Evolutionary conservation across 2,888 invertebrate genomes (phyloP).

Genomic region (Hermodice carunculata): DNA sequence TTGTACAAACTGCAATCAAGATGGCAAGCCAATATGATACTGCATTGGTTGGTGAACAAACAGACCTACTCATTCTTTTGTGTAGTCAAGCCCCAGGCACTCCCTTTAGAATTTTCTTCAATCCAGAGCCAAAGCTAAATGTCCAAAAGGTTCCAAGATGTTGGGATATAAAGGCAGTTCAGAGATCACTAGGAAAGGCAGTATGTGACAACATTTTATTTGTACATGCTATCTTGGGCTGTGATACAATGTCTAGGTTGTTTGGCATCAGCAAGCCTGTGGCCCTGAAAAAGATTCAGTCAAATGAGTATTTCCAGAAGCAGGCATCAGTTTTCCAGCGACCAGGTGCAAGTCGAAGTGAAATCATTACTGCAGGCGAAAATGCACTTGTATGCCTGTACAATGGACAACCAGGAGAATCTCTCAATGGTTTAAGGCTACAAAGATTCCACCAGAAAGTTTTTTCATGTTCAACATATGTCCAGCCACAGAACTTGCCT

Average conservation of each 20-base stretch:
- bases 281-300: background rate
- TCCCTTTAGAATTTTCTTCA: background rate
- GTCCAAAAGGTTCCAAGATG: background rate
- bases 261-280: slow-evolving; percentile 15
- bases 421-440: background rate
- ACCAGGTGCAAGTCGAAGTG: background rate
- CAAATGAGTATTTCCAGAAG: background rate
- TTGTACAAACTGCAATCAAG: slow-evolving; percentile 42
- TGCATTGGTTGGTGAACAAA: slow-evolving; percentile 48
- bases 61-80: slow-evolving; percentile 47
- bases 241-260: slow-evolving; percentile 18
- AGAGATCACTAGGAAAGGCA: background rate
- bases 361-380: background rate
- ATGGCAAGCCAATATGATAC: slow-evolving; percentile 21
- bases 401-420: background rate
- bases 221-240: slow-evolving; percentile 16
- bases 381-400: slow-evolving; percentile 1
- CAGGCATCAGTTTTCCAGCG: slow-evolving; percentile 3
- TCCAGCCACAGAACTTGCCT: slow-evolving; percentile 40
- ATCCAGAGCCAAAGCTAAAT: background rate
- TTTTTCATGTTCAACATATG: slow-evolving; percentile 20
- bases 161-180: no score
- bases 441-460: slow-evolving; percentile 29
- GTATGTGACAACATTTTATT: slow-evolving; percentile 14
- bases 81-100: no score